phyloP scores from a whole-genome alignment of 2,113 vertebrate genomes.

The Daubentonia madagascariensis region DNA sequence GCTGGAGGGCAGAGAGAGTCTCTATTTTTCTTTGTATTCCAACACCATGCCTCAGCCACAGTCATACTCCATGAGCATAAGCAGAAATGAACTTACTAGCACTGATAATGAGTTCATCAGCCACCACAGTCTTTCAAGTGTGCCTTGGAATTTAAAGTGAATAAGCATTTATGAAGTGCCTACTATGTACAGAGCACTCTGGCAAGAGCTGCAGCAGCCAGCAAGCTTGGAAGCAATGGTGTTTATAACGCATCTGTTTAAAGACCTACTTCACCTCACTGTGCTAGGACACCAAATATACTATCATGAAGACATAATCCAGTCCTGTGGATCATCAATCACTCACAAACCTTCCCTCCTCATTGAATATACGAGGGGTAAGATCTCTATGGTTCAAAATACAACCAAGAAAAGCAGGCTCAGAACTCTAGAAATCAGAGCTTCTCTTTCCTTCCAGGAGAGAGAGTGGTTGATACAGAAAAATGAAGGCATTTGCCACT shows the following conservation, averaged over 20 bases:
- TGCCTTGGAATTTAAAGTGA: not conserved
- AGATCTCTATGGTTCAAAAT: not conserved
- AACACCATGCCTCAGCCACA: not conserved
- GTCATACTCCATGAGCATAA: fast-evolving
- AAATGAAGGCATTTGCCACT: not conserved
- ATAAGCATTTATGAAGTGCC: not conserved
- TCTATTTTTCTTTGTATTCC: not conserved
- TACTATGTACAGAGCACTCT: not conserved
- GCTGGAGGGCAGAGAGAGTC: not conserved
- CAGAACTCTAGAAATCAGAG: not conserved
- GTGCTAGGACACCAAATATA: not conserved
- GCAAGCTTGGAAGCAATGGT: not conserved
- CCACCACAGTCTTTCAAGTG: not conserved
- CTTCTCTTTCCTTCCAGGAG: not conserved
- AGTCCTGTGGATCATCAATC: too few species aligned
- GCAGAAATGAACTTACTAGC: not conserved
- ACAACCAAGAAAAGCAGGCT: not conserved
- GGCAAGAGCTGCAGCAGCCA: not conserved
- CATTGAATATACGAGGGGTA: fast-evolving
- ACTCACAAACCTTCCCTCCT: not conserved
- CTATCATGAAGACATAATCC: not conserved
- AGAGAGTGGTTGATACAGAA: not conserved
- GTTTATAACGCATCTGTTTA: not conserved
- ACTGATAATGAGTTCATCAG: too few species aligned
- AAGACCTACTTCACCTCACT: not conserved